These are phyloP conservation scores for Nerophis ophidion DNA, from an alignment of 2,113 vertebrate species.

Conservation along the genomic window DNA sequence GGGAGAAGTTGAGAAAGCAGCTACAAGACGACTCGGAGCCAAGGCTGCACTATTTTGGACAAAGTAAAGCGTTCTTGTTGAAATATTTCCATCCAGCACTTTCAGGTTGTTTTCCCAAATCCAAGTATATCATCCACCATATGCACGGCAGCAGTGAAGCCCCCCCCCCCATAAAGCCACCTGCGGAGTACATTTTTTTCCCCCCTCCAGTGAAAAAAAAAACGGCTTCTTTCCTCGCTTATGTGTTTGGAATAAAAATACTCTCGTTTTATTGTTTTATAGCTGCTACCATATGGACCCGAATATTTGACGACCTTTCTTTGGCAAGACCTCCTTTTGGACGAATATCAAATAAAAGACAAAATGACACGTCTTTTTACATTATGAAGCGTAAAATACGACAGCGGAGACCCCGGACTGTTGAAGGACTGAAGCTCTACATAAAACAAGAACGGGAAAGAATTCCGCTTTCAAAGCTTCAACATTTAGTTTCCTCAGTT, in stretches of 20 bases:
- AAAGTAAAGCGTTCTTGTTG: neutral
- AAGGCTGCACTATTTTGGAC: neutral
- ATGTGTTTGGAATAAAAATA: neutral
- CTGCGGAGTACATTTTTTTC: neutral
- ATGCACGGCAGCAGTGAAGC: neutral
- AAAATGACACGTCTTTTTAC: no score
- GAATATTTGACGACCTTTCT: neutral
- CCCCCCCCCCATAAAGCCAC: neutral
- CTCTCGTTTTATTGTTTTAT: neutral
- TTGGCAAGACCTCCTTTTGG: no score
- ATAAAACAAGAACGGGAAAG: no score
- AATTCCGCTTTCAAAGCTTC: no score
- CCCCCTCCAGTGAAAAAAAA: neutral
- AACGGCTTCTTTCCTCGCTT: neutral
- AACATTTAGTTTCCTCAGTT: no score
- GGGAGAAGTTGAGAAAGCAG: constrained; percentile 19
- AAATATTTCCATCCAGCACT: constrained; percentile 9
- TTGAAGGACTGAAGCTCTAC: no score
- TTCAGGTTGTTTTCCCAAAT: constrained; percentile 17
- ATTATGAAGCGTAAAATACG: no score
- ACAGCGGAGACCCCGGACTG: no score
- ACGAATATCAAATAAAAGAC: no score
- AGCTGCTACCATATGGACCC: neutral
- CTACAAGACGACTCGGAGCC: neutral
- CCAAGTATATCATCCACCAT: neutral